A percentile compares a stretch with the other conserved stretches of the same genome.
These are phyloP conservation scores for Ahaetulla prasina DNA, from an alignment of 2,113 vertebrate species.

Conservation along the genomic window DNA sequence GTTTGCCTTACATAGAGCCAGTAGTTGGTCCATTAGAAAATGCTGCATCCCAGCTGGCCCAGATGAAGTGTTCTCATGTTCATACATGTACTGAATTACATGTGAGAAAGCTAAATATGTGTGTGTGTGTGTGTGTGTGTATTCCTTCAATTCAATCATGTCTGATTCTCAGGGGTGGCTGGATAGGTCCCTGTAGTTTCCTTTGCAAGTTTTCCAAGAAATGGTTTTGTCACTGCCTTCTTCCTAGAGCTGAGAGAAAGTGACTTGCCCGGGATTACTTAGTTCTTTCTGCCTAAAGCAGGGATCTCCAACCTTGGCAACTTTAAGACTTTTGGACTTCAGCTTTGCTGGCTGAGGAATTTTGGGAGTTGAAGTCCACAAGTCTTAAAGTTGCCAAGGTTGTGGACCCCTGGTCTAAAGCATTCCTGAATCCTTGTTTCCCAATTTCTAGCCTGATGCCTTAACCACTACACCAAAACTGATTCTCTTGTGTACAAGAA, in stretches of 20 bases:
- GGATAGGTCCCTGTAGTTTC: background rate
- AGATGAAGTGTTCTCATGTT: background rate
- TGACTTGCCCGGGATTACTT: background rate
- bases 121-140: background rate
- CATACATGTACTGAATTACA: background rate
- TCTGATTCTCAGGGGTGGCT: background rate
- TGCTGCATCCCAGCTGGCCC: background rate
- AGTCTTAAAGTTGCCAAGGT: too few species aligned
- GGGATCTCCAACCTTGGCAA: too few species aligned
- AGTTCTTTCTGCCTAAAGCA: background rate
- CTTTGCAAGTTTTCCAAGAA: background rate
- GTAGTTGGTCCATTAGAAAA: background rate
- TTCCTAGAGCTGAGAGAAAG: background rate
- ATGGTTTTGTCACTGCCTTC: background rate
- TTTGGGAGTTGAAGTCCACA: too few species aligned
- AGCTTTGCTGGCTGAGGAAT: too few species aligned
- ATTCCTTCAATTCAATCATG: background rate
- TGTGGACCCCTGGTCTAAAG: background rate
- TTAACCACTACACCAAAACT: background rate
- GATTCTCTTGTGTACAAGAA: background rate
- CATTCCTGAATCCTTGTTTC: background rate
- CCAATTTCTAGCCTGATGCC: background rate
- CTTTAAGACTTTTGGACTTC: too few species aligned
- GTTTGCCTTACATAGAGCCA: background rate
- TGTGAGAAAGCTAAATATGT: background rate